These are phyloP conservation scores for Rhinoraja longicauda DNA, from an alignment of 2,797 vertebrate genomes.

Conservation along the genomic window DNA sequence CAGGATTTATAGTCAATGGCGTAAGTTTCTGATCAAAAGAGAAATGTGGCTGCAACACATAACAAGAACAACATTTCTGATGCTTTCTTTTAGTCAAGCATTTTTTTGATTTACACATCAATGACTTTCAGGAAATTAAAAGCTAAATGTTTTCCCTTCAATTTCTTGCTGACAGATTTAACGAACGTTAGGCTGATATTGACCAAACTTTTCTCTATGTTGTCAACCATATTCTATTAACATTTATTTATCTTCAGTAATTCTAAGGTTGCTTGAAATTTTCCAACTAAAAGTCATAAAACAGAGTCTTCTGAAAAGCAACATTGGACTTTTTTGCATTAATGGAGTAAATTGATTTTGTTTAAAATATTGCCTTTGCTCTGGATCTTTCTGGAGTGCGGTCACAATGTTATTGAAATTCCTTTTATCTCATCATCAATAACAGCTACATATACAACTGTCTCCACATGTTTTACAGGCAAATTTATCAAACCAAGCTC, in stretches of 20 bases:
- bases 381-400: constrained; percentile 29
- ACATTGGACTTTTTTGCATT: constrained; percentile 1
- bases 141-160: background rate
- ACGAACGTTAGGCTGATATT: background rate
- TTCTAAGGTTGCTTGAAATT: background rate
- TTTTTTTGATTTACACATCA: constrained; percentile 16
- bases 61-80: background rate
- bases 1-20: background rate
- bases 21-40: background rate
- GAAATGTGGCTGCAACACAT: background rate
- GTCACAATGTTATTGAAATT: constrained; percentile 40
- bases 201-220: background rate
- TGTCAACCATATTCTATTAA: background rate
- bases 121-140: constrained; percentile 9
- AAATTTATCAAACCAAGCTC: constrained; percentile 42
- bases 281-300: constrained; percentile 23
- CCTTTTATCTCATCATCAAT: constrained; percentile 40
- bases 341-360: constrained; percentile 31
- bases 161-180: background rate
- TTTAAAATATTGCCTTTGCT: constrained; percentile 34
- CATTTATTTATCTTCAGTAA: constrained; percentile 6
- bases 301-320: background rate
- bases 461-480: constrained; percentile 40
- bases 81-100: background rate
- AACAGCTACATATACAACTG: constrained; percentile 37